Evolutionary conservation across 2,797 vertebrate species (phyloP), one percentile per base, ranked within the genome.

Genomic region (Acipenser ruthenus): DNA sequence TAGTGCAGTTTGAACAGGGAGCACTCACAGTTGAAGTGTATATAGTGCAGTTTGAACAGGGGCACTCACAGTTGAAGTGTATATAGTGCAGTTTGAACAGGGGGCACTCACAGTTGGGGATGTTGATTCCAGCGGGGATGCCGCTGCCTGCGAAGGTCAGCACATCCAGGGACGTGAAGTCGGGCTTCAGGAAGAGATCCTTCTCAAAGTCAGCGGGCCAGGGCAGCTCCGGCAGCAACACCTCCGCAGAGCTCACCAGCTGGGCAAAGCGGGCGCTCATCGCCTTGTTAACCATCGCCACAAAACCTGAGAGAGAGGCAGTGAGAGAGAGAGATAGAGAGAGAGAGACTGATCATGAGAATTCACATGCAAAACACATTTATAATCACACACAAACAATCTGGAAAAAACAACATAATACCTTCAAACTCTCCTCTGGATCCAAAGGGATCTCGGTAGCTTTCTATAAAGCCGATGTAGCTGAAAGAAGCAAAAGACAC

Each of bases 351-450:
- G 23, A 37, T 37, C 23, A 37, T 4, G 23, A 37, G 23, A 37
- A 37, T 10, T 55, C 9, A 55, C n/a, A 55, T 49, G 18, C 12
- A 49, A 23, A n/a, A 11, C 18, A 2, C 7, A 49, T n/a, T 37
- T 23, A n/a, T 23, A 10, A 49, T 2, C 10, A 23, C 13, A 49
- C 10, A 49, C 18, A 10, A 49, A 23, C 1, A 10, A 63, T 8
- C 12, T 10, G 18, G 15, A 12, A 49, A 63, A 63, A 3, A 37
- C 11, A 4, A 0, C 85, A 18, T 15, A 65, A 74, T 87, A 93
- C 94, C 94, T 93, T 97, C 94, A 88, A 96, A 97, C 78, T 97
- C 94, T 73, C 94, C 94, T 68, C 94, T 88, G 79, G 94, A 95
- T 70, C 94, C 94, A 68, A 93, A 96, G 0, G 94, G 94, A 73